Conservation (phyloP, 2,888 invertebrate genomes). For the Pterobdella sp. region DNA sequence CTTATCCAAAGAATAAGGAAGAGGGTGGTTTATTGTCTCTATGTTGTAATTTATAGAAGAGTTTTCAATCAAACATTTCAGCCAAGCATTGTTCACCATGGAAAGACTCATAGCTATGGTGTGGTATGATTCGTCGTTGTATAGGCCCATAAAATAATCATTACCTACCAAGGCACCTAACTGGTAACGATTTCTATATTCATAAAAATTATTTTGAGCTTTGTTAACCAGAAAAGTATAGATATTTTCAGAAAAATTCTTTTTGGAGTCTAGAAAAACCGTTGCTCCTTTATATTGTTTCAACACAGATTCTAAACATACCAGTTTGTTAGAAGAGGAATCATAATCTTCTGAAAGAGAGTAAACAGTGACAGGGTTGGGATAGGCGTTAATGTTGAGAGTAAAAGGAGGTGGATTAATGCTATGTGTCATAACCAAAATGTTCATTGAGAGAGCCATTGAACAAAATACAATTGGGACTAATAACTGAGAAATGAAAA, state of each 20-base stretch:
- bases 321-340: not conserved
- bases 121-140: conserved; percentile 73
- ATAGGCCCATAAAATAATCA: conserved; percentile 54
- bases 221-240: conserved; percentile 37
- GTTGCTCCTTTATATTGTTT: no score
- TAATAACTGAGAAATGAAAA: conserved; percentile 57
- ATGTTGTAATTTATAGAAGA: conserved; percentile 48
- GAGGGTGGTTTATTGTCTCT: conserved; percentile 60
- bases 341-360: not conserved
- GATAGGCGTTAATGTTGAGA: conserved; percentile 34
- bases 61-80: conserved; percentile 36
- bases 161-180: conserved; percentile 40
- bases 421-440: conserved; percentile 50
- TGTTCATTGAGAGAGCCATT: conserved; percentile 59
- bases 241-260: no score
- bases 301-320: not conserved
- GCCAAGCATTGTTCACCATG: conserved; percentile 40
- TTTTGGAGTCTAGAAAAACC: no score
- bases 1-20: conserved; percentile 53
- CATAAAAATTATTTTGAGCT: conserved; percentile 43
- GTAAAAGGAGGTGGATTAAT: conserved; percentile 40
- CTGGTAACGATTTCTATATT: conserved; percentile 47
- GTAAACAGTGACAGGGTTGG: conserved; percentile 35
- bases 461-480: conserved; percentile 62
- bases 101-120: conserved; percentile 63